Conservation (phyloP, 2,888 invertebrate genomes). For the Pammene fasciana region DNA sequence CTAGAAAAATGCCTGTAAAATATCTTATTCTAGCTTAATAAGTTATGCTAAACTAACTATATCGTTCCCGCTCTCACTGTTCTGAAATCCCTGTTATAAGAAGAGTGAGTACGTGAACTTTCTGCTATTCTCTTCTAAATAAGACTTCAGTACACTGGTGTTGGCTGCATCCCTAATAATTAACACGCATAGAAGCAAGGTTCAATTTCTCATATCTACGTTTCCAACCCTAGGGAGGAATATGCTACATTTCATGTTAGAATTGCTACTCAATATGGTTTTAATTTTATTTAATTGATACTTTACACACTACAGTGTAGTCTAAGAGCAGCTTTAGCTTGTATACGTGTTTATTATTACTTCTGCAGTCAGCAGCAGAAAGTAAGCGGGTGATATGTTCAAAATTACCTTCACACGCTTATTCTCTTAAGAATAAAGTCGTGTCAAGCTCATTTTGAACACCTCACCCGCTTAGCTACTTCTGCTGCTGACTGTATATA, state of each 20-base stretch:
- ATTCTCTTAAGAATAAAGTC: too few species aligned
- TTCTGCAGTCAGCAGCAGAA: too few species aligned
- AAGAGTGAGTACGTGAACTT: constrained; percentile 19
- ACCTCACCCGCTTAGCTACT: too few species aligned
- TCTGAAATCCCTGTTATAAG: constrained; percentile 9
- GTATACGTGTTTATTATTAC: constrained; percentile 25
- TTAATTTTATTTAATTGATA: too few species aligned
- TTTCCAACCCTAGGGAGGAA: not conserved
- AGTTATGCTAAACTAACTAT: constrained; percentile 36
- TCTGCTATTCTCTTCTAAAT: constrained; percentile 31
- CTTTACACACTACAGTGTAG: too few species aligned
- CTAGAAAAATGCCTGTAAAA: constrained; percentile 31
- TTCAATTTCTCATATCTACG: not conserved
- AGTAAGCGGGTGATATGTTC: too few species aligned
- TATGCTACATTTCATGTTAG: too few species aligned
- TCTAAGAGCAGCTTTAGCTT: not conserved
- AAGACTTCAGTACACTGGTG: constrained; percentile 46
- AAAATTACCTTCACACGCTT: too few species aligned
- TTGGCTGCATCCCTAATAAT: constrained; percentile 50
- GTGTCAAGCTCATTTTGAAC: too few species aligned
- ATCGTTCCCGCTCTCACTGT: constrained; percentile 14
- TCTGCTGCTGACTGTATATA: too few species aligned
- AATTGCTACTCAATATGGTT: too few species aligned
- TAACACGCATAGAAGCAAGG: constrained; percentile 23
- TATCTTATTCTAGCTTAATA: constrained; percentile 33